Base-by-base conservation (phyloP, 2,113 vertebrate species). In the Podarcis cretensis region DNA sequence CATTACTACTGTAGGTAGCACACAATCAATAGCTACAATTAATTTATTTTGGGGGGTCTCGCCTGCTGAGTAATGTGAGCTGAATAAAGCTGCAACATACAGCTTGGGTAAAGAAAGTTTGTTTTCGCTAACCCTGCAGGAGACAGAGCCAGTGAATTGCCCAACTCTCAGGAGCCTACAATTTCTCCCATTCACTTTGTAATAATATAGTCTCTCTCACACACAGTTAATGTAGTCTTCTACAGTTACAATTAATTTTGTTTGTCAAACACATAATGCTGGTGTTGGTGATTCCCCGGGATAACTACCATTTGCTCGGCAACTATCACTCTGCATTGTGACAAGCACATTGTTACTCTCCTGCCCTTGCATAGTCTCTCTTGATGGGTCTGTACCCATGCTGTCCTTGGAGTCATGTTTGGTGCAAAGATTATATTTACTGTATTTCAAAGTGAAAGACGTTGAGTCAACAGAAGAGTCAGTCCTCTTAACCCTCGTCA, bases 381-480 rank as follows among this genome's bases (percentile, higher is more conserved):
- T 73, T 20, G 88, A 40, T 82, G 43, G 73, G 27, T 68, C 0
- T 27, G 37, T 59, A 91, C 43, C 18, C 78, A 93, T n/a, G 73
- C 10, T 32, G 32, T 59, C 66, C 30, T 87, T 35, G 7, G 89
- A 89, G 57, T 14, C 81, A 3, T 35, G 69, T 14, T 59, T 90
- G 77, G 54, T 57, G 88, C 0, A 74, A 69, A 78, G 25, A 25
- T 59, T 86, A 88, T 25, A 83, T 32, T 86, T 80, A 87, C 40
- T 43, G 43, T 43, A 43, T 86, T 93, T 91, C 43, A n/a, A 77
- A 92, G 65, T 63, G 27, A 81, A 59, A 20, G 32, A 90, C 4
- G 30, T 89, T 91, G 82, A 69, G 89, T 90, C 32, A 94, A 37
- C 5, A 92, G 68, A 83, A 7, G 90, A 90, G 25, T 13, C 9